Evolutionary conservation across 1,140 invertebrate species (phyloP).

Genomic region (Agrilus planipennis): DNA sequence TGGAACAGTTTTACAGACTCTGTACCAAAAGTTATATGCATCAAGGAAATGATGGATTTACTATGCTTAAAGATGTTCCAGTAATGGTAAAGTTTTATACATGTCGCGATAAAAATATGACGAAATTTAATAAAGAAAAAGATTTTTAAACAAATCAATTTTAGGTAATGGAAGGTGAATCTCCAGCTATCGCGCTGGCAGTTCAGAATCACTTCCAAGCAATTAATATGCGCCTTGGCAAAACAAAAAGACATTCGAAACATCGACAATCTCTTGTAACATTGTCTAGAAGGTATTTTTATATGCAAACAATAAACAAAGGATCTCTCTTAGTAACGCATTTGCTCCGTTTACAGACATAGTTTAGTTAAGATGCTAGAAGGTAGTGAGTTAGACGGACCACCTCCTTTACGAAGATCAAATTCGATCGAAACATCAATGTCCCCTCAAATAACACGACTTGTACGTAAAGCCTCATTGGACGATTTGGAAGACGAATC

Average conservation of each 20-base stretch:
- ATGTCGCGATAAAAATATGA: background rate
- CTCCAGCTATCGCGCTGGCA: conserved; percentile 66
- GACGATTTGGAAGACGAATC: conserved; percentile 66
- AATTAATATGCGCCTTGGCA: conserved; percentile 62
- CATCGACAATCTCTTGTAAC: conserved; percentile 75
- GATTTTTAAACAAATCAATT: conserved; percentile 4
- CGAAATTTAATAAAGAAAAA: background rate
- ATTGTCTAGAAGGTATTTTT: conserved; percentile 51
- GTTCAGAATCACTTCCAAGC: conserved; percentile 83
- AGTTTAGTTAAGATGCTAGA: conserved; percentile 66
- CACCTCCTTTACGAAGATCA: conserved; percentile 46
- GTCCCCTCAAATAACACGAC: conserved; percentile 26
- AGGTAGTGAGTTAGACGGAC: conserved; percentile 51
- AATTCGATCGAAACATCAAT: conserved; percentile 23
- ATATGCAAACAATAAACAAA: background rate
- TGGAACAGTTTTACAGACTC: conserved; percentile 60
- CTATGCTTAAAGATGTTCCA: conserved; percentile 57
- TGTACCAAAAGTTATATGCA: conserved; percentile 72
- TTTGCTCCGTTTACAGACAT: conserved; percentile 39
- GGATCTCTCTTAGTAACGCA: background rate
- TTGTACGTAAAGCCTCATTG: conserved; percentile 56
- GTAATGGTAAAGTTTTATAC: conserved; percentile 31
- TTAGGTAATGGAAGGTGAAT: conserved; percentile 69
- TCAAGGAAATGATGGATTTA: conserved; percentile 75
- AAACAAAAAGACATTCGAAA: conserved; percentile 55